phyloP scores from a whole-genome alignment of 2,888 invertebrate species.

The Tholera decimalis region DNA sequence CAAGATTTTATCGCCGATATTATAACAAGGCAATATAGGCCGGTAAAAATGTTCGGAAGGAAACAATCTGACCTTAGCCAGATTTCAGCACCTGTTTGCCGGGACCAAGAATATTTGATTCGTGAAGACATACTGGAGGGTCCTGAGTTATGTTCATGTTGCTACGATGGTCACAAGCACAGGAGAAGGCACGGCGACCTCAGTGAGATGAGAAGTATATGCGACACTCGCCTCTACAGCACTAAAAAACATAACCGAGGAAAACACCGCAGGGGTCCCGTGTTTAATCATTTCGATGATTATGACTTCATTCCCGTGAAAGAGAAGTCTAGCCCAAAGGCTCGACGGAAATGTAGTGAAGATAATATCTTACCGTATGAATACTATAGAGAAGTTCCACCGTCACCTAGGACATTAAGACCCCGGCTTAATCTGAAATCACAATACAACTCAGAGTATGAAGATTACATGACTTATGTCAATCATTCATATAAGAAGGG shows the following conservation, averaged over 20 bases:
- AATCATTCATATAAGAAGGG: conserved; percentile 51
- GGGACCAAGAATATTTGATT: conserved; percentile 78
- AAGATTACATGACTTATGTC: conserved; percentile 66
- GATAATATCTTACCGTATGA: conserved; percentile 71
- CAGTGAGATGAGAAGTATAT: conserved; percentile 79
- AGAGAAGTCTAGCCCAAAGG: conserved; percentile 85
- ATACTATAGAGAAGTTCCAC: conserved; percentile 82
- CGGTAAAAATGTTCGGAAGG: conserved; percentile 80
- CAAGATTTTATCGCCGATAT: conserved; percentile 84
- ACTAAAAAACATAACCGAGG: conserved; percentile 70
- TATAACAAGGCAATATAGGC: conserved; percentile 83
- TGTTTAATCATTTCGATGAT: conserved; percentile 79
- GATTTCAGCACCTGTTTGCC: conserved; percentile 84
- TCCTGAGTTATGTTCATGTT: conserved; percentile 80
- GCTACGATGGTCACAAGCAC: conserved; percentile 65
- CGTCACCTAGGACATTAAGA: conserved; percentile 82
- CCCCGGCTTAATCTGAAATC: conserved; percentile 83
- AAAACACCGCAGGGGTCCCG: conserved; percentile 65
- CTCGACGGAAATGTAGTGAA: conserved; percentile 78
- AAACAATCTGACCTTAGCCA: conserved; percentile 81
- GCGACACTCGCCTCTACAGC: conserved; percentile 82
- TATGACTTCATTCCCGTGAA: conserved; percentile 87
- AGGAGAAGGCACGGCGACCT: conserved; percentile 67
- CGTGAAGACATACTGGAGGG: conserved; percentile 72
- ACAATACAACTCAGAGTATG: conserved; percentile 76